Conservation (phyloP, 2,888 invertebrate species). For the Clistopyga incitator region DNA sequence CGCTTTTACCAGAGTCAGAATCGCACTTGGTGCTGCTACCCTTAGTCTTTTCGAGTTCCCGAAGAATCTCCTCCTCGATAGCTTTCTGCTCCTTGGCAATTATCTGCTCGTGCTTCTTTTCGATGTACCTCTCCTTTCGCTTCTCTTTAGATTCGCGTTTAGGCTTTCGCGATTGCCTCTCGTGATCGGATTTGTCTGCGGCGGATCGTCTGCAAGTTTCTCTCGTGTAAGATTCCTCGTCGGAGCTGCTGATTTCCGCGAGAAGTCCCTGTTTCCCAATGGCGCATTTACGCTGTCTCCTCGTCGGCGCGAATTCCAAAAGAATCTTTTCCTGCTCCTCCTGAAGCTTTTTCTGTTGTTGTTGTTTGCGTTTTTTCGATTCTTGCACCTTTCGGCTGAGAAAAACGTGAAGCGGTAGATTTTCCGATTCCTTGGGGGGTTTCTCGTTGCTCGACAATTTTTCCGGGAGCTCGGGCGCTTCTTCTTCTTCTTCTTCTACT, state of each 20-base stretch:
- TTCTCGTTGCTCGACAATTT: constrained; percentile 81
- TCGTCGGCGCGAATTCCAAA: constrained; percentile 79
- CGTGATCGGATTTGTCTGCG: constrained; percentile 73
- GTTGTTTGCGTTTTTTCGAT: constrained; percentile 80
- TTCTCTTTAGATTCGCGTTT: constrained; percentile 82
- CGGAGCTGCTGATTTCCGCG: constrained; percentile 87
- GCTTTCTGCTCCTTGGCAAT: constrained; percentile 83
- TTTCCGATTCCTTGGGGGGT: constrained; percentile 79
- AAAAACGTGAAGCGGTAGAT: constrained; percentile 81
- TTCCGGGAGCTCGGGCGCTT: constrained; percentile 83
- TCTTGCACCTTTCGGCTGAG: constrained; percentile 81
- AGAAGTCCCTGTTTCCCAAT: constrained; percentile 92
- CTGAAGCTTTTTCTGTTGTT: constrained; percentile 77
- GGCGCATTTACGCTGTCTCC: constrained; percentile 90
- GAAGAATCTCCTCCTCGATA: constrained; percentile 81
- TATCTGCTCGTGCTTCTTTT: constrained; percentile 82
- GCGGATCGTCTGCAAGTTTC: constrained; percentile 67
- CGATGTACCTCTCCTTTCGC: constrained; percentile 81
- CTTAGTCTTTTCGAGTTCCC: constrained; percentile 80
- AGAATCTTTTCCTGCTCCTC: constrained; percentile 71
- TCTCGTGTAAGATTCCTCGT: constrained; percentile 76
- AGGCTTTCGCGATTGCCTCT: constrained; percentile 73
- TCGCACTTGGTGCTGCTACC: constrained; percentile 67
- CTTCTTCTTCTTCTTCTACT: constrained; percentile 74
- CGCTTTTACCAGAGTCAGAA: constrained; percentile 54